These are phyloP conservation scores for Caenorhabditis sp. DNA, from an alignment of 2,888 invertebrate species.

Conservation along the genomic window DNA sequence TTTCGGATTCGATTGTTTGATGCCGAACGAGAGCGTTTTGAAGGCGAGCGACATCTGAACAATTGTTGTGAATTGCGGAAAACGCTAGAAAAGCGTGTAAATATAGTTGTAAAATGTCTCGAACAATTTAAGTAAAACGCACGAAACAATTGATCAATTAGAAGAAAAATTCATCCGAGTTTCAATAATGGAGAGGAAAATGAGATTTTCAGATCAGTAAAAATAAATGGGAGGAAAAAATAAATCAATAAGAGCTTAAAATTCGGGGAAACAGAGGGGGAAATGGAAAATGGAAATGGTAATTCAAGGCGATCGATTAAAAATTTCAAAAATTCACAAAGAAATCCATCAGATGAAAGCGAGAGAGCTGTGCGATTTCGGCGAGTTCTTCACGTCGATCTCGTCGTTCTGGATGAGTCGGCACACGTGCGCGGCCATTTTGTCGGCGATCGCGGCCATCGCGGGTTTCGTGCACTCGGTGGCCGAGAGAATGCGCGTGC, in stretches of 20 bases:
- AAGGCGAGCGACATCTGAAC: slow-evolving; percentile 45
- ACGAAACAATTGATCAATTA: background rate
- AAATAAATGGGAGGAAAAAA: background rate
- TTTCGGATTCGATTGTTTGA: slow-evolving; percentile 39
- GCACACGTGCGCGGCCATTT: slow-evolving; percentile 39
- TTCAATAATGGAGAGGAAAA: background rate
- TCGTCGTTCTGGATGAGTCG: background rate
- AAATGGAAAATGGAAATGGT: background rate
- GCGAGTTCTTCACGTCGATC: too few relatives aligned
- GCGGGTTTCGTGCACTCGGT: slow-evolving; percentile 58
- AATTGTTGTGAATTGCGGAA: background rate
- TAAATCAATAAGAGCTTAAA: background rate
- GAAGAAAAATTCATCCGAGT: background rate
- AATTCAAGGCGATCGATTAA: background rate
- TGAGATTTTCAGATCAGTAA: background rate
- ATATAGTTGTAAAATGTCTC: background rate
- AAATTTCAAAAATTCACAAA: background rate
- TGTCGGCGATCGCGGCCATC: slow-evolving; percentile 44
- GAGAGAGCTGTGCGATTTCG: slow-evolving; percentile 33
- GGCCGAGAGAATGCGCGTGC: slow-evolving; percentile 41
- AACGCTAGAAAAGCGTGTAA: background rate
- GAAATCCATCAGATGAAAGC: background rate
- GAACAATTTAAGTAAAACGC: background rate
- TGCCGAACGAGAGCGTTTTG: slow-evolving; percentile 46
- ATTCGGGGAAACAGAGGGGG: background rate